A percentile compares a stretch with the other conserved stretches of the same genome.
phyloP scores from a whole-genome alignment of 1,140 invertebrate genomes.

The Halyomorpha halys region DNA sequence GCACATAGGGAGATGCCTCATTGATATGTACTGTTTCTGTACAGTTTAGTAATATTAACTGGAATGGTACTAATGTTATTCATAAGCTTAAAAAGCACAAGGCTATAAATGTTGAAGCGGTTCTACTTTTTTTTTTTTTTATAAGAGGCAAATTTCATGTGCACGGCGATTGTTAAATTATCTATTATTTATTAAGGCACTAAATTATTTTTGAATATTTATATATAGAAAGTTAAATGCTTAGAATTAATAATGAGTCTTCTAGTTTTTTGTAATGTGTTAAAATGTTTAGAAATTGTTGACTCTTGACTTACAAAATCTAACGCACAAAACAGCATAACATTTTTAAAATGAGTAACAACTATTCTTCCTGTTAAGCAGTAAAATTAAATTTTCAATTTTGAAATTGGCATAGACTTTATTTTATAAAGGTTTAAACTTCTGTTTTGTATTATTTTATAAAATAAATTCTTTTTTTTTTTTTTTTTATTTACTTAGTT shows the following conservation, averaged over 20 bases:
- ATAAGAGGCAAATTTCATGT: slow-evolving; percentile 2
- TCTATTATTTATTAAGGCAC: slow-evolving; percentile 10
- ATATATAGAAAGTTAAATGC: background rate
- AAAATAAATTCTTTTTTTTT: too few relatives aligned
- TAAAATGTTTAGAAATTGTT: too few relatives aligned
- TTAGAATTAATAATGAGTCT: background rate
- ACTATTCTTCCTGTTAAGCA: too few relatives aligned
- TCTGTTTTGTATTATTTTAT: too few relatives aligned
- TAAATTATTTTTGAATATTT: slow-evolving; percentile 8
- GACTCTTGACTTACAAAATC: too few relatives aligned
- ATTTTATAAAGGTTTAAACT: too few relatives aligned
- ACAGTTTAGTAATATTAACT: background rate
- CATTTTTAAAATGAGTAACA: too few relatives aligned
- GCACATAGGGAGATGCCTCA: slow-evolving; percentile 1
- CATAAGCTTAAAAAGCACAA: slow-evolving; percentile 1
- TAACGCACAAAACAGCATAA: too few relatives aligned
- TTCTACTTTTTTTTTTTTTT: background rate
- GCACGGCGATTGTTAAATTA: background rate
- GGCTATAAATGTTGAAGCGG: background rate
- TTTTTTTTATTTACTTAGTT: too few relatives aligned
- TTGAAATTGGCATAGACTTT: too few relatives aligned
- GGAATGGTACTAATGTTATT: background rate
- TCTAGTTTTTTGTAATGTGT: too few relatives aligned
- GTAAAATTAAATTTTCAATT: too few relatives aligned
- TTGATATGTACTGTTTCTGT: background rate